Evolutionary conservation across 2,888 invertebrate genomes (phyloP), one percentile per base, ranked within the genome.

Genomic region (Theretra japonica): DNA sequence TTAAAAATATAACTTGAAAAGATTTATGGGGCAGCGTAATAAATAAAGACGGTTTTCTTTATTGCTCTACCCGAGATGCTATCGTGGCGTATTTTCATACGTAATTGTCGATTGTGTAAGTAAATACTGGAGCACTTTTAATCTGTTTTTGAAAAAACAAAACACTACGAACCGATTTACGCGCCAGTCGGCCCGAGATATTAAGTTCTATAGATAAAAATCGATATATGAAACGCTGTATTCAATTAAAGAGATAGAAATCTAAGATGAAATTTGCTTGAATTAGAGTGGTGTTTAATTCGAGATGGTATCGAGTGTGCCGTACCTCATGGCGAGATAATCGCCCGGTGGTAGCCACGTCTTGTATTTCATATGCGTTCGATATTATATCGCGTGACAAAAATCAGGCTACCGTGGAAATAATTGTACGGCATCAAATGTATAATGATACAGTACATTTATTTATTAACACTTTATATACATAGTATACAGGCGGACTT

Each of bases 181-280:
- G 72, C 75, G 73, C 71, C 72, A 72, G 70, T 70, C 69, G 60
- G 65, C 23, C 71, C 30, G 71, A 73, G 74, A 76, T 77, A 78
- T 74, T 76, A 78, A 77, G 76, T 79, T 78, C 73, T 73, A 73
- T 75, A 76, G 80, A 85, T 86, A 77, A 77, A 75, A 80, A 85
- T 83, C 82, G 76, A 79, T 77, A 78, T 76, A 75, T 79, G 80
- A 83, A 83, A 82, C 83, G 82, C 80, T 79, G 81, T 81, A 82
- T 86, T 87, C 85, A 85, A 88, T 87, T 87, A 87, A 80, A 74
- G 68, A 83, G 86, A 86, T 86, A 83, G 73, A 74, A 80, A 87
- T 86, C 86, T 80, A 80, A 80, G 82, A 80, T 81, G 73, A 77
- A 80, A 77, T 79, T 77, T 77, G 76, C 79, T 78, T 79, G 81